These are phyloP conservation scores for Conus betulinus DNA, from an alignment of 1,140 invertebrate genomes.

Conservation along the genomic window DNA sequence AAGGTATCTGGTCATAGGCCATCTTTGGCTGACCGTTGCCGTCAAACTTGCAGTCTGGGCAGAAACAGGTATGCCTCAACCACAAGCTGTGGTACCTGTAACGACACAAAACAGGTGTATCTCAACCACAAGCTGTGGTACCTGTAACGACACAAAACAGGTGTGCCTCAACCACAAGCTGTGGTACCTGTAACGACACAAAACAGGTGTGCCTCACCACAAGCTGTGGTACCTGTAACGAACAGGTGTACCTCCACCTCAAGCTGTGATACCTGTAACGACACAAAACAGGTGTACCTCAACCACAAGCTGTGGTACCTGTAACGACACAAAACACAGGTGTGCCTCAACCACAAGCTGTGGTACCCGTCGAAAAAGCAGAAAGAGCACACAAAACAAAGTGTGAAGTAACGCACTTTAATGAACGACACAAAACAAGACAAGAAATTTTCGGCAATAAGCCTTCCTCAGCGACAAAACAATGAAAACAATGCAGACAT, in stretches of 20 bases:
- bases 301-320: too few relatives aligned
- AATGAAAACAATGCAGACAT: too few relatives aligned
- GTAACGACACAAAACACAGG: not conserved
- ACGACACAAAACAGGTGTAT: not conserved
- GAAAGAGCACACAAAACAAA: too few relatives aligned
- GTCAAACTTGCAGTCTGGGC: constrained; percentile 13
- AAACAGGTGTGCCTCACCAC: constrained; percentile 7
- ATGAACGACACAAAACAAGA: too few relatives aligned
- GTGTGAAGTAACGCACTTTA: too few relatives aligned
- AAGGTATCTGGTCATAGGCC: not conserved
- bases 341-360: not conserved
- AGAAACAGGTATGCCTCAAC: constrained; percentile 4
- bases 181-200: not conserved
- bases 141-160: constrained; percentile 3
- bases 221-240: constrained; percentile 1
- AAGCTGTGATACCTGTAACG: too few relatives aligned
- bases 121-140: constrained; percentile 1
- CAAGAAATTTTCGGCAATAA: too few relatives aligned
- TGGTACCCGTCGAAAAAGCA: too few relatives aligned
- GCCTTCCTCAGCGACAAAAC: too few relatives aligned
- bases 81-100: constrained; percentile 3
- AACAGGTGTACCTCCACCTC: not conserved
- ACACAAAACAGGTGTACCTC: too few relatives aligned
- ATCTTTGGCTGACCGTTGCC: constrained; percentile 16
- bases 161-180: not conserved